A percentile compares a stretch with the other conserved stretches of the same genome.
phyloP scores from a whole-genome alignment of 1,140 invertebrate species.

The Drosophila setifemur region DNA sequence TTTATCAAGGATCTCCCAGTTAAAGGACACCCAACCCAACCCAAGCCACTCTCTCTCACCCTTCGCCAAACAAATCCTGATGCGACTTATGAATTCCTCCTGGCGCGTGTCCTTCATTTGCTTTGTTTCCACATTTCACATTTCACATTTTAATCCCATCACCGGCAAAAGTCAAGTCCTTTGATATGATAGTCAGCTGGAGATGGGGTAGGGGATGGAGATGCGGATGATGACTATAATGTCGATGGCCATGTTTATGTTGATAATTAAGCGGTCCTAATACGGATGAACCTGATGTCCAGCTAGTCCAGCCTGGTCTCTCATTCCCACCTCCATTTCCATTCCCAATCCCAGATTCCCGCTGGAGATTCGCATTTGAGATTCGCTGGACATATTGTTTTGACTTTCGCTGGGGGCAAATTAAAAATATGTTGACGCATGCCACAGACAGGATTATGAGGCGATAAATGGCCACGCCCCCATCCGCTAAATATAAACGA shows the following conservation, averaged over 20 bases:
- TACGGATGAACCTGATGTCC: background rate
- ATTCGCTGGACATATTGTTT: too few relatives aligned
- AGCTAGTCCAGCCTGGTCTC: background rate
- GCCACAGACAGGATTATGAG: conserved; percentile 35
- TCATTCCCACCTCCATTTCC: conserved; percentile 4
- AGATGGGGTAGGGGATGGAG: background rate
- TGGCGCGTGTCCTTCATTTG: conserved; percentile 66
- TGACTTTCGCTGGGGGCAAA: background rate
- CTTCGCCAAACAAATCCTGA: conserved; percentile 28
- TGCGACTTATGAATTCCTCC: conserved; percentile 35
- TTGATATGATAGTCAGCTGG: conserved; percentile 58
- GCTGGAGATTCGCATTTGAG: background rate
- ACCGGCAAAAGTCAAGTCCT: conserved; percentile 47
- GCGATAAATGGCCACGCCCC: conserved; percentile 31
- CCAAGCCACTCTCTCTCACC: too few relatives aligned
- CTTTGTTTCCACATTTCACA: conserved; percentile 1
- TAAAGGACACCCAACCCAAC: background rate
- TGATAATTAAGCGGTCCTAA: conserved; percentile 14
- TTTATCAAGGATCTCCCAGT: conserved; percentile 6
- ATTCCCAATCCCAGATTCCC: background rate
- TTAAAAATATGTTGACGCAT: conserved; percentile 49
- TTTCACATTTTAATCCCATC: conserved; percentile 55
- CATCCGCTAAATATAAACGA: background rate
- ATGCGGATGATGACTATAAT: conserved; percentile 4
- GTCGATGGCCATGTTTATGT: conserved; percentile 4